phyloP scores from a whole-genome alignment of 2,888 invertebrate species.

The Frankliniella fusca region DNA sequence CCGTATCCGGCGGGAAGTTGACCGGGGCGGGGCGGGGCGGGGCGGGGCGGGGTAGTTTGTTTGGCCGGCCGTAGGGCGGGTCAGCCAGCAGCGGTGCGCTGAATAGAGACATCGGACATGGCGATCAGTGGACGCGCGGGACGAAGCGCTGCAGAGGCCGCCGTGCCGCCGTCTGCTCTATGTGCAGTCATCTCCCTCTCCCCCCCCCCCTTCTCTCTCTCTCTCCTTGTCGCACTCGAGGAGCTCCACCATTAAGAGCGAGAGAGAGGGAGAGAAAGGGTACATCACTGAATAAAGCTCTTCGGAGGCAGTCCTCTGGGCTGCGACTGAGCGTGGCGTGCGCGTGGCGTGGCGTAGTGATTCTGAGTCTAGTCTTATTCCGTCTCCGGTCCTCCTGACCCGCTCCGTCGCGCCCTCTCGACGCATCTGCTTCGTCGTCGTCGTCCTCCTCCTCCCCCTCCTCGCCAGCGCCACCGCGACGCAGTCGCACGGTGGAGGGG shows the following conservation, averaged over 20 bases:
- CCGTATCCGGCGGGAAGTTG: too few relatives aligned
- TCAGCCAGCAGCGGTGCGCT: background rate
- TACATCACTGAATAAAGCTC: too few relatives aligned
- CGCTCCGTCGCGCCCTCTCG: background rate
- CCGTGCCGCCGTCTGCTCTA: too few relatives aligned
- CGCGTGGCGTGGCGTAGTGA: background rate
- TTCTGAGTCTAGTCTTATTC: background rate
- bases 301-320: too few relatives aligned
- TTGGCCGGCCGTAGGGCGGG: background rate
- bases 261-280: too few relatives aligned
- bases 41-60: background rate
- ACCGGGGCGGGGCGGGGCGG: background rate
- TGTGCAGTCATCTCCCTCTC: too few relatives aligned
- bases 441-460: background rate
- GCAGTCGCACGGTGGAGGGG: background rate
- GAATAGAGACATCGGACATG: too few relatives aligned
- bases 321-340: background rate
- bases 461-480: background rate
- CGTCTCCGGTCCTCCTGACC: background rate
- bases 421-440: slow-evolving; percentile 6
- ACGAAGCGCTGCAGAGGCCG: too few relatives aligned
- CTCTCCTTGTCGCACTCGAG: too few relatives aligned
- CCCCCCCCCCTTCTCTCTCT: too few relatives aligned
- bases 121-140: too few relatives aligned
- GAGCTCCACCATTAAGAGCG: too few relatives aligned